Base-by-base conservation (phyloP, 2,888 invertebrate genomes). In the Coelopa pilipes region DNA sequence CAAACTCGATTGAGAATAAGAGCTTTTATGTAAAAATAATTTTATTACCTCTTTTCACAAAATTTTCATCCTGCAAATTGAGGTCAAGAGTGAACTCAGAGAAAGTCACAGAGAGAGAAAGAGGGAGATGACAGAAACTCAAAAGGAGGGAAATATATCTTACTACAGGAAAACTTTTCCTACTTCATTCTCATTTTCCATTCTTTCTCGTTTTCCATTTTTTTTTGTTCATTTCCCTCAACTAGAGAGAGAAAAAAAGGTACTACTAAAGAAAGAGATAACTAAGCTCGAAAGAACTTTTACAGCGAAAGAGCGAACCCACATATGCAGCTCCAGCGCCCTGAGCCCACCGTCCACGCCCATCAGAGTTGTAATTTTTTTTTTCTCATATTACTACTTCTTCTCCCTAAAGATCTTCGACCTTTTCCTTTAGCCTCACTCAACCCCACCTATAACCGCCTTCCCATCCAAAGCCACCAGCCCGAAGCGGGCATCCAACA, bases 331-430 rank as follows among this genome's bases (percentile, higher is more conserved):
- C 7, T 34, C 7, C 34, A 34, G 34, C 7, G 7, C 4, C 34
- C 34, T n/a, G n/a, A n/a, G 34, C 34, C 34, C 34, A 59, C 21
- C 21, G 57, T 59, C 19, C 57, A 21, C 19, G 13, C 74, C 75
- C 74, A 76, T 76, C 50, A 72, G 75, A 74, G 70, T 66, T 71
- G 24, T 1, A 2, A 21, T 21, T 9, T 59, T 59, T 59, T 59
- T 17, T 59, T 17, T 59, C 13, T 53, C n/a, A n/a, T 59, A 59
- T 21, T 24, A 59, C 24, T 13, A 59, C 57, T 59, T 21, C 10
- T 59, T 2, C 21, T 34, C 34, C 34, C 34, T 7, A 7, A 34
- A 34, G 34, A 34, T 34, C 34, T 34, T 34, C 34, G 34, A 34
- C 34, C 34, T 34, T 7, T 7, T 34, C 7, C 34, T 34, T 34